Evolutionary conservation across 2,113 vertebrate genomes (phyloP).

Genomic region (Vidua chalybeata): DNA sequence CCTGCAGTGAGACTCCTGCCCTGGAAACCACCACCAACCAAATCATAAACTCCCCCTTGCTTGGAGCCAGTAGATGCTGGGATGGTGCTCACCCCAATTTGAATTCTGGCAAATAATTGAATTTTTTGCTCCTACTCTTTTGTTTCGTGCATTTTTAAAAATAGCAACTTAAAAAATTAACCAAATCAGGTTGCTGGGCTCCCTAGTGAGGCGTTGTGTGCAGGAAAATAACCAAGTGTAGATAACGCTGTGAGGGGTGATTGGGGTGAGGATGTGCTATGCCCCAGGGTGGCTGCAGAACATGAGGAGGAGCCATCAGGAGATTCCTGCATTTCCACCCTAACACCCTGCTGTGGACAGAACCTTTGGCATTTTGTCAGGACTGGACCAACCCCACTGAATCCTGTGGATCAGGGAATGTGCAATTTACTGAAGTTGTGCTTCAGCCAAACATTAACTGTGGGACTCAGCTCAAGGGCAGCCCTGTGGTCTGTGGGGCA

Average conservation of each 20-base stretch:
- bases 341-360: fast-evolving
- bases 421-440: neutral
- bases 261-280: neutral
- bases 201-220: neutral
- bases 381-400: neutral
- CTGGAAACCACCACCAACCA: neutral
- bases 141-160: neutral
- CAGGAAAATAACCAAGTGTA: neutral
- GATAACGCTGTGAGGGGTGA: neutral
- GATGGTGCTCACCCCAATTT: neutral
- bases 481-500: neutral
- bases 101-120: neutral
- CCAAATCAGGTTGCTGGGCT: neutral
- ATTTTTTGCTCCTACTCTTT: neutral
- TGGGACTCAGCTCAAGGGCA: neutral
- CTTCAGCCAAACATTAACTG: neutral
- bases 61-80: neutral
- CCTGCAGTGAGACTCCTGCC: neutral
- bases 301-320: neutral
- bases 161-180: neutral
- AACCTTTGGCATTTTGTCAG: neutral
- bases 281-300: neutral
- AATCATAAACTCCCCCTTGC: neutral
- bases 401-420: neutral
- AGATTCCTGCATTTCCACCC: neutral